These are phyloP conservation scores for Drosophila kepulauana DNA, from an alignment of 1,140 invertebrate genomes.

Conservation along the genomic window DNA sequence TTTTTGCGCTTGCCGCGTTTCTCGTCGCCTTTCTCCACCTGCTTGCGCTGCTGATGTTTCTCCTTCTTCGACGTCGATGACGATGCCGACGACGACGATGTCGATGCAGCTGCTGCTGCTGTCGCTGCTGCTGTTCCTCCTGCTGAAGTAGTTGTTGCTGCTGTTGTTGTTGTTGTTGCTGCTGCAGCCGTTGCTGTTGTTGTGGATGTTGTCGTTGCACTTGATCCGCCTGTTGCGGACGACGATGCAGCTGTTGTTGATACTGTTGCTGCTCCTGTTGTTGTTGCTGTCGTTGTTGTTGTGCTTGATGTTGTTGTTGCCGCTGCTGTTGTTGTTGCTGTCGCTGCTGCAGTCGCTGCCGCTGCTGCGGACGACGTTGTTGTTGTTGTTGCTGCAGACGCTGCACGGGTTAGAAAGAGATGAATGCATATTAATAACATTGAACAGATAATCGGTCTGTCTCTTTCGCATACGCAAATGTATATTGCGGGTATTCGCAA, in stretches of 20 bases:
- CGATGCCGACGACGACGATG: slow-evolving; percentile 4
- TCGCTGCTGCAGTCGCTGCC: slow-evolving; percentile 13
- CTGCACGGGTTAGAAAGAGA: slow-evolving; percentile 48
- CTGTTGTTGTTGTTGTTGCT: slow-evolving; percentile 5
- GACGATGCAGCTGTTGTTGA: slow-evolving; percentile 19
- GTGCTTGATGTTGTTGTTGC: slow-evolving; percentile 21
- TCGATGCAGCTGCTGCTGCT: neutral
- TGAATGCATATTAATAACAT: slow-evolving; percentile 16
- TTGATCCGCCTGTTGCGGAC: neutral
- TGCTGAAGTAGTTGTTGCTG: slow-evolving; percentile 15
- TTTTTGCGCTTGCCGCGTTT: slow-evolving; percentile 86
- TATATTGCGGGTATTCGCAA: neutral
- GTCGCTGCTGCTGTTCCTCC: neutral
- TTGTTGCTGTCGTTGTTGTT: slow-evolving; percentile 13
- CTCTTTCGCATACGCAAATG: neutral
- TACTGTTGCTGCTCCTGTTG: slow-evolving; percentile 18
- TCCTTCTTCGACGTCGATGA: slow-evolving; percentile 75
- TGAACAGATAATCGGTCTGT: slow-evolving; percentile 6
- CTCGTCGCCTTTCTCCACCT: slow-evolving; percentile 84
- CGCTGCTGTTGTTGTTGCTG: slow-evolving; percentile 20
- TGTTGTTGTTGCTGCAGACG: slow-evolving; percentile 23
- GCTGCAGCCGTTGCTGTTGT: slow-evolving; percentile 17
- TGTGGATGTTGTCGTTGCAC: slow-evolving; percentile 6
- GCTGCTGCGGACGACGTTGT: slow-evolving; percentile 9
- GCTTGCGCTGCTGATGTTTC: slow-evolving; percentile 78